These are phyloP conservation scores for Metopia argyrocephala DNA, from an alignment of 2,888 invertebrate genomes.

Conservation along the genomic window DNA sequence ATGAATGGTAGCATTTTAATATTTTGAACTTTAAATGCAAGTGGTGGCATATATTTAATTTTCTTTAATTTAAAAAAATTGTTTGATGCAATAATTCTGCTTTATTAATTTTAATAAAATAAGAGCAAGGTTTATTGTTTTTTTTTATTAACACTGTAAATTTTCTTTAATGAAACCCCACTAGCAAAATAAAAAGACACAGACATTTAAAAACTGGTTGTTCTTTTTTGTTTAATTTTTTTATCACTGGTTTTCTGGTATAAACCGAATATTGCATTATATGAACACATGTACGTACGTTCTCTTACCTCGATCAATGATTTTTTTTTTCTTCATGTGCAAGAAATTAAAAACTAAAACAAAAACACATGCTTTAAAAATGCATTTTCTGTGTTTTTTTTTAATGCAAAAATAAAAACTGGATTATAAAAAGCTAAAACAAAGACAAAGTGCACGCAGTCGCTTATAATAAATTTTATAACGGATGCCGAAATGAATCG, in stretches of 20 bases:
- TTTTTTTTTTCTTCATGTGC: conserved; percentile 43
- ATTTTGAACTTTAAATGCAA: too few species aligned
- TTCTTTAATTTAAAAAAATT: too few species aligned
- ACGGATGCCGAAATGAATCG: conserved; percentile 29
- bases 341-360: background rate
- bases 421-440: conserved; percentile 6
- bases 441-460: conserved; percentile 12
- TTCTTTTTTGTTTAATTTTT: background rate
- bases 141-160: conserved; percentile 8
- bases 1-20: too few species aligned
- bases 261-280: background rate
- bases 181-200: background rate
- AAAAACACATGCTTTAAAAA: conserved; percentile 57
- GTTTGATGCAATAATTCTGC: too few species aligned
- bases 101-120: too few species aligned
- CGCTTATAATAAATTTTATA: conserved; percentile 55
- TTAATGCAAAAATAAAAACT: background rate
- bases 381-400: conserved; percentile 59
- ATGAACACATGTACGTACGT: background rate
- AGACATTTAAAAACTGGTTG: conserved; percentile 25
- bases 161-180: background rate
- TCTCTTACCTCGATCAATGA: conserved; percentile 38
- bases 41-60: too few species aligned
- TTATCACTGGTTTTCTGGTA: background rate
- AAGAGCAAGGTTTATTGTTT: too few species aligned